Evolutionary conservation across 2,797 vertebrate species (phyloP).

Genomic region (Pachyuromys duprasi): DNA sequence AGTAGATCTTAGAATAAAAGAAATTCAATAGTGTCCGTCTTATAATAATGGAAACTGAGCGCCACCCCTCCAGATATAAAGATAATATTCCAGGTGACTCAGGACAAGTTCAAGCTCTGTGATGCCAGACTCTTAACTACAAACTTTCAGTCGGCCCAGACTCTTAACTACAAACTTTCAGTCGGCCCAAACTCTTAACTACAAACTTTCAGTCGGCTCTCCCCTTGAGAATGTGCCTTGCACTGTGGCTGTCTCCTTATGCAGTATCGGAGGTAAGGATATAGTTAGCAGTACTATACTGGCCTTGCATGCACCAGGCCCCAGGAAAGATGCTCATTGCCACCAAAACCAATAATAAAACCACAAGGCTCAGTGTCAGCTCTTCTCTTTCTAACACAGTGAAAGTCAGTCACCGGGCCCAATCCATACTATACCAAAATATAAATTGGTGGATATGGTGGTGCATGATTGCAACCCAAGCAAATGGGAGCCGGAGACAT

Average conservation of each 20-base stretch:
- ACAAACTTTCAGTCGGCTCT: neutral
- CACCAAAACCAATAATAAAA: neutral
- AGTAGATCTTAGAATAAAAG: neutral
- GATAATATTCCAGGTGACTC: constrained; percentile 3
- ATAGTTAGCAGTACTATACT: neutral
- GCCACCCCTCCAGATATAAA: constrained; percentile 5
- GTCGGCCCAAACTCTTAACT: neutral
- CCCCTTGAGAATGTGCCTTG: constrained; percentile 2
- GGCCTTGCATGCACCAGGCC: neutral
- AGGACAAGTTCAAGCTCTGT: neutral
- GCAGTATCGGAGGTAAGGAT: neutral
- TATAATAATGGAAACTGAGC: constrained; percentile 31
- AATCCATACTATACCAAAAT: neutral
- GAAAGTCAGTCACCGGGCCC: neutral
- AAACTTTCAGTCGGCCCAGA: no score
- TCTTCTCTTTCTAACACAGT: constrained; percentile 14
- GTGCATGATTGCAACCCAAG: neutral
- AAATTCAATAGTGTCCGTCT: constrained; percentile 4
- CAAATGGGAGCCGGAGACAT: neutral
- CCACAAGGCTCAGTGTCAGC: neutral
- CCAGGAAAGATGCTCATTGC: neutral
- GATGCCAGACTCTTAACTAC: neutral
- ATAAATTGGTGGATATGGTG: neutral
- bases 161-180: neutral
- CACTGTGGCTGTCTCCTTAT: neutral